phyloP scores from a whole-genome alignment of 2,797 vertebrate species.

The Neosilurus mollespiculum region DNA sequence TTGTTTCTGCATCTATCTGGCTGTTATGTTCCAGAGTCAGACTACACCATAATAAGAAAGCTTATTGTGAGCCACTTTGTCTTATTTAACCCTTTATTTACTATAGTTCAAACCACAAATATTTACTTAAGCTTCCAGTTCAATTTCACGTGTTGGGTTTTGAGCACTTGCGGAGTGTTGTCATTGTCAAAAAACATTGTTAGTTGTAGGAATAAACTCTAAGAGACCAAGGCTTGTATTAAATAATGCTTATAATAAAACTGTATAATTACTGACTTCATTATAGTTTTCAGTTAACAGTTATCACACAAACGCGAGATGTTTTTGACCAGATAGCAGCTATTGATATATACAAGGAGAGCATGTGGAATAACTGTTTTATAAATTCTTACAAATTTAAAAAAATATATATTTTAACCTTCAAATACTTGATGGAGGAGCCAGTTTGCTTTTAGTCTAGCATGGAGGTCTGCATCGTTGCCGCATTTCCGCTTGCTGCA shows the following conservation, averaged over 20 bases:
- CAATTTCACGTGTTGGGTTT: slow-evolving; percentile 32
- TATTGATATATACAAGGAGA: too few species aligned
- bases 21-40: background rate
- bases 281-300: background rate
- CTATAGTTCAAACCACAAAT: slow-evolving; percentile 10
- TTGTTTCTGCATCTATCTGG: background rate
- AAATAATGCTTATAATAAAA: background rate
- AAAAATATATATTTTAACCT: too few species aligned
- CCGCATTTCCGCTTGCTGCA: too few species aligned
- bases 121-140: slow-evolving; percentile 31
- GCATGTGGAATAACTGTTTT: too few species aligned
- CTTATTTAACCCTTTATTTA: slow-evolving; percentile 19
- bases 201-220: slow-evolving; percentile 28
- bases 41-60: background rate
- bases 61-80: background rate
- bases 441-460: too few species aligned
- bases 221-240: background rate
- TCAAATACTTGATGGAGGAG: too few species aligned
- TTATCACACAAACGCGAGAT: too few species aligned
- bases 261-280: slow-evolving; percentile 10
- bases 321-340: too few species aligned
- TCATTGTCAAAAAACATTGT: slow-evolving; percentile 34
- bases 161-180: slow-evolving; percentile 1
- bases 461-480: too few species aligned
- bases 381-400: too few species aligned